Conservation (phyloP, 2,113 vertebrate species). For the Istiophorus platypterus region DNA sequence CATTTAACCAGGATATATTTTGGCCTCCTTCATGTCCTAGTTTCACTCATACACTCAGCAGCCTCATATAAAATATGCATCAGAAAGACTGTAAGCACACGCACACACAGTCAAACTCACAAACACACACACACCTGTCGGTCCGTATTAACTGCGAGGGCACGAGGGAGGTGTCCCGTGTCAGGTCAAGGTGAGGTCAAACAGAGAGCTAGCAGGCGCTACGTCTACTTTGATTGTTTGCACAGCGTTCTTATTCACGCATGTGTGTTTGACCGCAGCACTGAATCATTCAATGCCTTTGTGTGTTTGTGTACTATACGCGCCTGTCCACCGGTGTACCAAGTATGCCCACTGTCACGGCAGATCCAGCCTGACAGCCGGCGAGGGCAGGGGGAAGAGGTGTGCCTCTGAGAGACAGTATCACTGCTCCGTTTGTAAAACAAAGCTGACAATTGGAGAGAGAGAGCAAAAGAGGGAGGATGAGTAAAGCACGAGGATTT, state of each 20-base stretch:
- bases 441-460: conserved; percentile 69
- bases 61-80: conserved; percentile 75
- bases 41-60: conserved; percentile 63
- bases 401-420: conserved; percentile 65
- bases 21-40: conserved; percentile 71
- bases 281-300: neutral
- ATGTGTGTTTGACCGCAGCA: conserved; percentile 8
- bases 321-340: conserved; percentile 29
- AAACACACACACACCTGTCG: conserved; percentile 54
- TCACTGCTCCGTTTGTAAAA: conserved; percentile 69
- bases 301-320: conserved; percentile 26
- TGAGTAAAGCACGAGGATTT: conserved; percentile 39
- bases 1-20: conserved; percentile 58
- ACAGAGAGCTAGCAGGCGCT: neutral
- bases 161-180: conserved; percentile 34
- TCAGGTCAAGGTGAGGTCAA: conserved; percentile 70
- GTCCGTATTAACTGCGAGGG: conserved; percentile 49
- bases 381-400: conserved; percentile 42
- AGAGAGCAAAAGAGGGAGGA: conserved; percentile 15
- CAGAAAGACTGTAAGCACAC: conserved; percentile 44
- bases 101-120: conserved; percentile 12
- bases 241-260: conserved; percentile 4
- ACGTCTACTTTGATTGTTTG: conserved; percentile 31
- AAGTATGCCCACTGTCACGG: conserved; percentile 43
- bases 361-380: conserved; percentile 67